Percentiles rank a stretch among this genome's conserved stretches.
These are phyloP conservation scores for Melanocharis versteri DNA, from an alignment of 2,113 vertebrate genomes.

Conservation along the genomic window DNA sequence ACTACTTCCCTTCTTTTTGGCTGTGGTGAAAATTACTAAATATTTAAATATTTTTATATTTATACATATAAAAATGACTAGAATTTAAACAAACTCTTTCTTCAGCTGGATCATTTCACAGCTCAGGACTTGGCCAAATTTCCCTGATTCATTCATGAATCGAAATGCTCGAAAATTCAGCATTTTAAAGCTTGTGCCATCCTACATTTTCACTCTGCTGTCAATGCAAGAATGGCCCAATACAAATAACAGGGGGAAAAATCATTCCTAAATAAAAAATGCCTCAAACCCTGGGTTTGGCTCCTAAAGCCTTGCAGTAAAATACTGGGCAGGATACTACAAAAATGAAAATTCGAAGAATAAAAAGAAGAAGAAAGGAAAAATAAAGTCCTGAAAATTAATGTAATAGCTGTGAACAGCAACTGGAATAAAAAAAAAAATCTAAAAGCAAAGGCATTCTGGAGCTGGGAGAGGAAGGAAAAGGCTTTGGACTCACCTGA, in stretches of 20 bases:
- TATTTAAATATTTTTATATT: not conserved
- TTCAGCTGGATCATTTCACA: not conserved
- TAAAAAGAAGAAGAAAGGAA: too few species aligned
- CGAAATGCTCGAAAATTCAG: not conserved
- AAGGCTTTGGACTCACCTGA: not conserved
- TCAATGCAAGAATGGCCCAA: not conserved
- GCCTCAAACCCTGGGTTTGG: not conserved
- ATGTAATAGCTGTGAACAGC: fast-evolving
- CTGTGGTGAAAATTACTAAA: not conserved
- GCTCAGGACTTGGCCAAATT: not conserved
- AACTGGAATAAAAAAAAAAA: not conserved
- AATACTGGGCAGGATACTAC: too few species aligned
- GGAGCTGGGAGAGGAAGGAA: not conserved
- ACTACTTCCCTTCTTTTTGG: not conserved
- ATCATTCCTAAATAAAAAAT: not conserved
- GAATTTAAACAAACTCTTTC: too few species aligned
- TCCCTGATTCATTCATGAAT: not conserved
- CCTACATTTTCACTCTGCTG: not conserved
- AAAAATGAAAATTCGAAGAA: not conserved
- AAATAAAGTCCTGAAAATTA: not conserved
- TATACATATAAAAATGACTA: not conserved
- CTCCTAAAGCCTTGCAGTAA: not conserved
- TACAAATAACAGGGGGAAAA: not conserved
- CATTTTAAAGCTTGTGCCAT: not conserved
- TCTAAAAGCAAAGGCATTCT: not conserved